These are phyloP conservation scores for Sebastes aleutianus DNA, from an alignment of 2,797 vertebrate genomes.

Conservation along the genomic window DNA sequence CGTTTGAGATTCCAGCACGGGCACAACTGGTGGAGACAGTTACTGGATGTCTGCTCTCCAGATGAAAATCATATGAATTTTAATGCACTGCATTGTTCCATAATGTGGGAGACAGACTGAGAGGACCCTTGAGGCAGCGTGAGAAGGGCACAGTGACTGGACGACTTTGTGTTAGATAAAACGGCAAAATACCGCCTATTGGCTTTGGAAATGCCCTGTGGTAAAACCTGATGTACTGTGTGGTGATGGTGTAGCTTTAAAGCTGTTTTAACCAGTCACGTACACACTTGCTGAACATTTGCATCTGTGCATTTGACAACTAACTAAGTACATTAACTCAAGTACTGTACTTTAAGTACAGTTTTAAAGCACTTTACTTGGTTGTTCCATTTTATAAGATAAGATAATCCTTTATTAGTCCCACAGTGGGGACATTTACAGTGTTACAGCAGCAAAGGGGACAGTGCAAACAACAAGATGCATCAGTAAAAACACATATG, in stretches of 20 bases:
- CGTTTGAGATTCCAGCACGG: conserved; percentile 79
- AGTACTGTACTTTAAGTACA: background rate
- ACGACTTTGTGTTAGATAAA: conserved; percentile 17
- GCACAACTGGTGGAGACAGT: conserved; percentile 64
- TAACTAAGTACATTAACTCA: background rate
- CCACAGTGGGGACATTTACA: too few species aligned
- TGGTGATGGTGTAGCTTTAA: background rate
- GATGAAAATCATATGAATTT: conserved; percentile 77
- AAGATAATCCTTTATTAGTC: too few species aligned
- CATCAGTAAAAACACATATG: too few species aligned
- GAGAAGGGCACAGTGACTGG: conserved; percentile 47
- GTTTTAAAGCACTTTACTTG: background rate
- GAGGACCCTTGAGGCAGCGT: conserved; percentile 55
- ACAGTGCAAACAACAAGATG: too few species aligned
- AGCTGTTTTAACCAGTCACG: background rate
- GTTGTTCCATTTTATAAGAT: too few species aligned
- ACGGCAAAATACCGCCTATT: conserved; percentile 15
- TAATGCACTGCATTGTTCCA: conserved; percentile 74
- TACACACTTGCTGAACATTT: background rate
- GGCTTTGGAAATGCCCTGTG: conserved; percentile 8
- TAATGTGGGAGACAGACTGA: conserved; percentile 74
- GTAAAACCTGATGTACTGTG: conserved; percentile 10
- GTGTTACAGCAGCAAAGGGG: too few species aligned
- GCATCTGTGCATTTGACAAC: background rate
- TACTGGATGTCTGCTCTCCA: conserved; percentile 71